Base-by-base conservation (phyloP, 2,113 vertebrate species). In the Oenanthe melanoleuca region DNA sequence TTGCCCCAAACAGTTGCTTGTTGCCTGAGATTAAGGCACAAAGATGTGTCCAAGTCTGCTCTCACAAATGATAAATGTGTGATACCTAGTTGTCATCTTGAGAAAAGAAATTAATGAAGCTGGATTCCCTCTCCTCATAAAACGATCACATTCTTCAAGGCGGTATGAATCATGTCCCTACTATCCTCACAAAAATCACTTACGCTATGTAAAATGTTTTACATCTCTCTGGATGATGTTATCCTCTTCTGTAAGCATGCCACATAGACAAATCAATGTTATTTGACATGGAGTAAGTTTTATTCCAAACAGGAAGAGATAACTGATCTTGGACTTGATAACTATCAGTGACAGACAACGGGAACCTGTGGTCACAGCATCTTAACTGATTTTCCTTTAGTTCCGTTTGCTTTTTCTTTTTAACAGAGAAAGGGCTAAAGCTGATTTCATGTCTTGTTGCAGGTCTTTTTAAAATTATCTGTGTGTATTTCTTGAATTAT, bases 371-470 rank as follows among this genome's bases (percentile, higher is more conserved):
- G 33, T 61, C 66, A 85, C 59, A 61, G n/a, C 34, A 77, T 73
- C 28, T 64, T 50, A 65, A 88, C 28, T n/a, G 33, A 12, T 78
- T 24, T 44, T 9, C 15, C 50, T 52, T 52, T 29, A 18, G 50
- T 17, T 28, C 17, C 5, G 16, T 18, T 37, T 13, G 18, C 12
- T 31, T 28, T 31, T 9, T 26, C 13, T 24, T 31, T 53, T 38
- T 49, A 23, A 24, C 7, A 3, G 2, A 2, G 1, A 1, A 2
- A 9, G 3, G 14, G 0, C 4, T 52, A 24, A 69, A n/a, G 8
- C 7, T 82, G 31, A 64, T 78, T 78, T 81, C 63, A 12, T n/a
- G 13, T 40, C 21, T 75, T 72, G 3, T 71, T 65, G 53, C 3
- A 13, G 1, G 0, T 12, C 3, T 52, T 55, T 83, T 84, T 26